phyloP scores from a whole-genome alignment of 2,797 vertebrate genomes.

The Micromesistius poutassou region DNA sequence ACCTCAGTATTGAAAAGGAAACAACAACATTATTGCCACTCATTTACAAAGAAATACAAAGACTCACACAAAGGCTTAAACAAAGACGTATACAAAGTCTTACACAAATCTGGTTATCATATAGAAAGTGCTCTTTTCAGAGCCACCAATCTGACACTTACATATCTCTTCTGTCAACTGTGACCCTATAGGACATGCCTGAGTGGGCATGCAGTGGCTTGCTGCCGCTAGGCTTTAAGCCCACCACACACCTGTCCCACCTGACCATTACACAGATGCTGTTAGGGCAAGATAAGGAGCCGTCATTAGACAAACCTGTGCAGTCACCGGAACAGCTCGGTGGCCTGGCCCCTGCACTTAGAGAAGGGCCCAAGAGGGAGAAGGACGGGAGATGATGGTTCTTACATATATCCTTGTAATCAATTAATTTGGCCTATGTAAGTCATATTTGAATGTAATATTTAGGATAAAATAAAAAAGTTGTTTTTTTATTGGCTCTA shows the following conservation, averaged over 20 bases:
- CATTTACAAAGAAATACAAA: not conserved
- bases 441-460: not conserved
- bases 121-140: conserved; percentile 31
- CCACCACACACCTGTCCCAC: conserved; percentile 27
- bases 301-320: conserved; percentile 36
- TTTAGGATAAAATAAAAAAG: not conserved
- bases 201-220: conserved; percentile 29
- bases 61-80: not conserved
- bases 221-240: conserved; percentile 10
- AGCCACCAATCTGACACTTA: not conserved
- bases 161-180: conserved; percentile 27
- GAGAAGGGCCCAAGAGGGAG: conserved; percentile 20
- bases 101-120: conserved; percentile 12
- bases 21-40: not conserved
- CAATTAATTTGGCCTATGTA: not conserved
- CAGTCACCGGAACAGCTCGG: conserved; percentile 30
- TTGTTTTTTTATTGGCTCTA: not conserved
- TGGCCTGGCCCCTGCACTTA: conserved; percentile 8
- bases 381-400: not conserved
- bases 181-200: conserved; percentile 31
- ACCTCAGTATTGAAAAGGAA: not conserved
- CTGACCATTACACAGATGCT: conserved; percentile 56
- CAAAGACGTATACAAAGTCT: not conserved
- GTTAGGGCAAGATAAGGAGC: conserved; percentile 37
- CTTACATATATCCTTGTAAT: not conserved